Base-by-base conservation (phyloP, 2,888 invertebrate genomes). In the Spilosoma lubricipeda region DNA sequence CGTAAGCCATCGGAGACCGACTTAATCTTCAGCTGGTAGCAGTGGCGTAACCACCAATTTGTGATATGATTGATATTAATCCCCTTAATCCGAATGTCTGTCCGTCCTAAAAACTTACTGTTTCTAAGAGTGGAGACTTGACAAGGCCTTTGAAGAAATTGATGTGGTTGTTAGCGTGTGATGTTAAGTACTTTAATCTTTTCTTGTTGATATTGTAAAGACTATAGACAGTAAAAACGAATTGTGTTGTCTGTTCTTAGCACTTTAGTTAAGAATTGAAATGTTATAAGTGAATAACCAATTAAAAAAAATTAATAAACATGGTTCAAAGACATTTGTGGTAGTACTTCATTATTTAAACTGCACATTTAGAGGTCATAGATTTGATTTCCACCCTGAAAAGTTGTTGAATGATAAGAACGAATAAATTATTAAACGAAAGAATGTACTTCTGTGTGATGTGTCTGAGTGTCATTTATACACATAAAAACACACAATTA, bases 41-140 rank as follows among this genome's bases (percentile, higher is more conserved):
- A 63, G 74, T 91, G 92, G 90, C 87, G 90, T 89, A 92, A 91
- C 87, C 78, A 89, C 92, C 92, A 93, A 94, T 94, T 93, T 94
- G 90, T 90, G 74, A 79, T 82, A 82, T 94, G 95, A 95, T 95
- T 95, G 95, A 95, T 94, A 90, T 86, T 95, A 95, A 95, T 93
- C 94, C 94, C 77, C 82, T 82, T 93, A 92, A 94, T 93, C 94
- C 90, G 85, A 79, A 85, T 87, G 84, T 86, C 88, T 89, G 93
- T 88, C 91, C 86, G 91, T 88, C 78, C 81, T 80, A 85, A 88
- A 86, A 88, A 87, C 87, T 88, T 82, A 90, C 92, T 88, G 90
- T 89, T 63, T 89, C 85, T 81, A 71, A 2, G 48, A 67, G 68
- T 74, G 66, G 72, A 39, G 75, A 75, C 78, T 77, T 81, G 82